These are phyloP conservation scores for Microplitis mediator DNA, from an alignment of 1,140 invertebrate genomes.

Conservation along the genomic window DNA sequence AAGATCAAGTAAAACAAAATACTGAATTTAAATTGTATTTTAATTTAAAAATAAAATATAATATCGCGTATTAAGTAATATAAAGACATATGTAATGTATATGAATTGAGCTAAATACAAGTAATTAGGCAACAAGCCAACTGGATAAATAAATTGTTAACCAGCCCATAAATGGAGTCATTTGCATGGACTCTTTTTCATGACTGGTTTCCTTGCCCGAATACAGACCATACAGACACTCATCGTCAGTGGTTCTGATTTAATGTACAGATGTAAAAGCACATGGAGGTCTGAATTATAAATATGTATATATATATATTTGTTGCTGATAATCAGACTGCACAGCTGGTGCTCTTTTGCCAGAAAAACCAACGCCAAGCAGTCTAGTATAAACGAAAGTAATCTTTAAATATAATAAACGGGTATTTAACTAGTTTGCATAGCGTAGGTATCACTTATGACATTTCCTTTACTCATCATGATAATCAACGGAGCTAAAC, in stretches of 20 bases:
- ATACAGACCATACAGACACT: not conserved
- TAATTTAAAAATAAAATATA: too few species aligned
- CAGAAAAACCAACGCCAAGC: slow-evolving; percentile 48
- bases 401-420: too few species aligned
- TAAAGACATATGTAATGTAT: not conserved
- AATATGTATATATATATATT: not conserved
- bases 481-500: too few species aligned
- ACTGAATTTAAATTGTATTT: not conserved
- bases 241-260: not conserved
- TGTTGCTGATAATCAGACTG: slow-evolving; percentile 31
- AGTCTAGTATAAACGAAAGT: slow-evolving; percentile 35
- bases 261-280: not conserved
- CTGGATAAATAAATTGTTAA: slow-evolving; percentile 19
- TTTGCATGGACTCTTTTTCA: slow-evolving; percentile 16
- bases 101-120: slow-evolving; percentile 6
- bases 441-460: too few species aligned
- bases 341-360: slow-evolving; percentile 42
- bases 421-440: too few species aligned
- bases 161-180: slow-evolving; percentile 8
- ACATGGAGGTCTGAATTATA: not conserved
- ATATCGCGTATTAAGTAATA: not conserved
- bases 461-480: too few species aligned
- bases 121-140: slow-evolving; percentile 20
- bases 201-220: too few species aligned
- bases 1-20: too few species aligned